phyloP scores from a whole-genome alignment of 2,113 vertebrate species.

The Zeus faber region DNA sequence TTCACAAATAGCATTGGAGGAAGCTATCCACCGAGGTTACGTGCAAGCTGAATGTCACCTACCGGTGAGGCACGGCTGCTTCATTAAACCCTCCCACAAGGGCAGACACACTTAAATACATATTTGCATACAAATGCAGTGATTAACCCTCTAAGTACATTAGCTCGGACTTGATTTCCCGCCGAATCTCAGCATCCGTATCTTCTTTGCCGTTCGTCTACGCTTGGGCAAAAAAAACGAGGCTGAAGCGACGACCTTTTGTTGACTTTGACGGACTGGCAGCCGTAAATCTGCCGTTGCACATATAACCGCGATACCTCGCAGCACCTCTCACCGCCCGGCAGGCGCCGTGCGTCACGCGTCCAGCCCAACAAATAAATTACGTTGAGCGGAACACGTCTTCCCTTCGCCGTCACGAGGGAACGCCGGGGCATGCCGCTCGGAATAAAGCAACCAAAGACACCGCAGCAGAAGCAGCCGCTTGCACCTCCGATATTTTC shows the following conservation, averaged over 20 bases:
- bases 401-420: too few relatives aligned
- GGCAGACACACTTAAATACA: conserved; percentile 67
- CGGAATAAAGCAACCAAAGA: too few relatives aligned
- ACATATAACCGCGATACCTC: conserved; percentile 29
- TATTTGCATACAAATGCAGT: conserved; percentile 73
- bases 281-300: conserved; percentile 29
- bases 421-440: too few relatives aligned
- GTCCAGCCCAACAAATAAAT: too few relatives aligned
- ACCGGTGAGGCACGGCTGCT: conserved; percentile 53
- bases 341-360: too few relatives aligned
- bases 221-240: conserved; percentile 42
- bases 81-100: conserved; percentile 61
- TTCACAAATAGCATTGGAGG: conserved; percentile 63
- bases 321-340: background rate
- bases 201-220: conserved; percentile 37
- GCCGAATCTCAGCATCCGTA: conserved; percentile 15
- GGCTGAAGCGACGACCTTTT: conserved; percentile 47
- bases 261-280: conserved; percentile 51
- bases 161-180: conserved; percentile 40
- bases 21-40: conserved; percentile 61
- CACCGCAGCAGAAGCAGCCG: too few relatives aligned
- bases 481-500: too few relatives aligned
- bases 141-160: conserved; percentile 68
- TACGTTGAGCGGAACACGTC: too few relatives aligned
- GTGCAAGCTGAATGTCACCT: conserved; percentile 61